These are phyloP conservation scores for Seriola quinqueradiata DNA, from an alignment of 2,113 vertebrate species.

Conservation along the genomic window DNA sequence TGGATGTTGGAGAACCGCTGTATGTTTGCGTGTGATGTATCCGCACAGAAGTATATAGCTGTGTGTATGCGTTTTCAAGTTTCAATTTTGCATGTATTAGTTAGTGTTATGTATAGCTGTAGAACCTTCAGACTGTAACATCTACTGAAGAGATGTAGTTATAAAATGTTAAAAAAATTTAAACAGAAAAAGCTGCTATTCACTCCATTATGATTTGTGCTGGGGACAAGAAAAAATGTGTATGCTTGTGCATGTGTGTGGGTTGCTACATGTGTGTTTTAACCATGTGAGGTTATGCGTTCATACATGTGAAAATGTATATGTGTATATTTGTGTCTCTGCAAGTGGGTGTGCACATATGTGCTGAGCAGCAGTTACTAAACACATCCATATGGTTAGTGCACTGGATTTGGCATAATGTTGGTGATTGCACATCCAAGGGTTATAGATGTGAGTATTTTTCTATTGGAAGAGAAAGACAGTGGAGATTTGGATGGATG, in stretches of 20 bases:
- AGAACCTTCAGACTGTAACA: not conserved
- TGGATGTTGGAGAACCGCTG: not conserved
- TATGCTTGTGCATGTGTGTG: constrained; percentile 7
- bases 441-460: constrained; percentile 31
- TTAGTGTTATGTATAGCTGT: no score
- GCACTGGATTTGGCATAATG: constrained; percentile 54
- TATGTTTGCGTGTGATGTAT: not conserved
- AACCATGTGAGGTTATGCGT: constrained; percentile 23
- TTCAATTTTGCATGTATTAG: not conserved
- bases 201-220: not conserved
- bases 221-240: not conserved
- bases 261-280: not conserved
- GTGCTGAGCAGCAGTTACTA: constrained; percentile 65
- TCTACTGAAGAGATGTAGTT: not conserved
- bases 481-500: constrained; percentile 8
- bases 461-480: constrained; percentile 13
- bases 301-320: constrained; percentile 42
- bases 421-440: constrained; percentile 42
- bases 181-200: not conserved
- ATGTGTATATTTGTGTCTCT: constrained; percentile 30
- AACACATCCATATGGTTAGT: constrained; percentile 82
- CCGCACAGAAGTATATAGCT: not conserved
- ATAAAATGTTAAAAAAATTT: not conserved
- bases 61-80: constrained; percentile 1
- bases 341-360: constrained; percentile 45